Conservation (phyloP, 2,797 vertebrate species). For the Sebastes taczanowskii region DNA sequence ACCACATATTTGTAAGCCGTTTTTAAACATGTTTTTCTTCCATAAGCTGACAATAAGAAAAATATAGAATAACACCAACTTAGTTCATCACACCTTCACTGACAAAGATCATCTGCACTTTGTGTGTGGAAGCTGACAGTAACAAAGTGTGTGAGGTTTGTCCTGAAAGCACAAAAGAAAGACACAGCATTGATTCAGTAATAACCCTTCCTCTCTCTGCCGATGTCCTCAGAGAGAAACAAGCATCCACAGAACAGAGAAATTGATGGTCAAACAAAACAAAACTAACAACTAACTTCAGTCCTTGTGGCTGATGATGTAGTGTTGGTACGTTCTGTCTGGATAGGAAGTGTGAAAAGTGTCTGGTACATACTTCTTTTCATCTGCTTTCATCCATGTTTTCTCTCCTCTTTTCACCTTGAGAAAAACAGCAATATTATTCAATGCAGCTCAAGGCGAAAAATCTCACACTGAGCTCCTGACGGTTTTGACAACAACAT, state of each 20-base stretch:
- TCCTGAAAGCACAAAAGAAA: not conserved
- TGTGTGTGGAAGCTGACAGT: not conserved
- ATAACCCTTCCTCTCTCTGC: not conserved
- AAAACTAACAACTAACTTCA: not conserved
- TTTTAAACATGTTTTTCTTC: not conserved
- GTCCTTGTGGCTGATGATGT: not conserved
- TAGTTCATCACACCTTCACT: not conserved
- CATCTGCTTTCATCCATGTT: not conserved
- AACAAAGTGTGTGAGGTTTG: not conserved
- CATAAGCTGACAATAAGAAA: not conserved
- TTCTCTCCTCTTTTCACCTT: conserved; percentile 3
- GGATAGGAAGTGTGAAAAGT: conserved; percentile 55
- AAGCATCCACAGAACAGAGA: not conserved
- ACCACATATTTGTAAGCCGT: not conserved
- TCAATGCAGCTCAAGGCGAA: not conserved
- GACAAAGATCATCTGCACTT: not conserved
- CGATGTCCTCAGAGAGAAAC: not conserved
- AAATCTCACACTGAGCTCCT: not conserved
- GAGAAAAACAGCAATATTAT: not conserved
- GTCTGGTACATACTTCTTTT: conserved; percentile 4
- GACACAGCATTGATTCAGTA: not conserved
- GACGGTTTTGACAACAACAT: not conserved
- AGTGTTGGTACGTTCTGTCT: conserved; percentile 32
- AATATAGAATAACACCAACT: not conserved
- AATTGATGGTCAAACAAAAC: not conserved